These are phyloP conservation scores for Oceanodroma tethys DNA, from an alignment of 2,113 vertebrate genomes.

Conservation along the genomic window DNA sequence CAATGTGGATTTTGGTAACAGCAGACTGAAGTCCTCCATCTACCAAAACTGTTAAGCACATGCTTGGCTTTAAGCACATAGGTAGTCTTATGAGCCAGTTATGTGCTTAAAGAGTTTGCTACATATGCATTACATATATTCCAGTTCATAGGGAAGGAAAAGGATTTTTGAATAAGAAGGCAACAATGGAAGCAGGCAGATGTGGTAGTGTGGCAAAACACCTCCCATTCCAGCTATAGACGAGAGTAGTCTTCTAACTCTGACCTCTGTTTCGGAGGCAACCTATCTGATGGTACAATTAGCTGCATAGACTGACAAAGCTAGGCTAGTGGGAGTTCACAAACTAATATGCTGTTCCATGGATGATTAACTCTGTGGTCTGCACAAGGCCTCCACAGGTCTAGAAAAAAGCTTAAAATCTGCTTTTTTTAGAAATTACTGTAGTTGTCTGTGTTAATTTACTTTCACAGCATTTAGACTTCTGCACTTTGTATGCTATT, in stretches of 20 bases:
- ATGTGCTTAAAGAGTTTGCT: background rate
- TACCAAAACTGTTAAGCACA: background rate
- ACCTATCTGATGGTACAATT: background rate
- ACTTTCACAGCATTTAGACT: background rate
- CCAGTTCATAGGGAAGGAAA: background rate
- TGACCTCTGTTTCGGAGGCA: background rate
- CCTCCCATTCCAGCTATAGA: background rate
- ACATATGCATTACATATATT: background rate
- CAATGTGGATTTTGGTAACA: background rate
- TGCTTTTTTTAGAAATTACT: background rate
- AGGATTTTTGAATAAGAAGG: background rate
- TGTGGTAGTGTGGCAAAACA: background rate
- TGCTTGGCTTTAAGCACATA: background rate
- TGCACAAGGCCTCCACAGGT: background rate
- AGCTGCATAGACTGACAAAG: background rate
- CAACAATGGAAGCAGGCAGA: background rate
- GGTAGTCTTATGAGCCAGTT: background rate
- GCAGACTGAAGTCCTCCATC: background rate
- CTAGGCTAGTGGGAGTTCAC: background rate
- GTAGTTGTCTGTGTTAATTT: background rate
- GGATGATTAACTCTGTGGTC: background rate
- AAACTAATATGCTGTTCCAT: background rate
- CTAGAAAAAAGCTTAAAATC: background rate
- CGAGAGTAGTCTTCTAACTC: background rate
- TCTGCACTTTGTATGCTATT: background rate